phyloP scores from a whole-genome alignment of 2,888 invertebrate genomes.

The Neoscelio sp. region DNA sequence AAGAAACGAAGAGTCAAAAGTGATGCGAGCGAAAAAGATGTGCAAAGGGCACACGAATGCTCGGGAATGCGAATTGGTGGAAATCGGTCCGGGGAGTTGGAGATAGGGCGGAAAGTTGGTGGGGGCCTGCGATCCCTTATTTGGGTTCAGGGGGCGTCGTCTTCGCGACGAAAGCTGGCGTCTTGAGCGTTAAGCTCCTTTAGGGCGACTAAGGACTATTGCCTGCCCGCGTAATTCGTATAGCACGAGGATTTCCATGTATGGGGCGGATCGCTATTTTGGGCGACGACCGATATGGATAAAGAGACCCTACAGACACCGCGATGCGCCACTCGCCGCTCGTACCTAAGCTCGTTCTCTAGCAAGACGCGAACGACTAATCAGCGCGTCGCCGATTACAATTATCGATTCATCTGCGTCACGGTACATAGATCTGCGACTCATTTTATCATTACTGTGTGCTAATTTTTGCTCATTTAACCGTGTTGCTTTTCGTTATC shows the following conservation, averaged over 20 bases:
- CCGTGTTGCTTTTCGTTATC: too few relatives aligned
- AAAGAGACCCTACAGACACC: conserved; percentile 82
- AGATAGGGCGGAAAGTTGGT: conserved; percentile 55
- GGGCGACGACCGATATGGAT: conserved; percentile 82
- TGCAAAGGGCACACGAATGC: conserved; percentile 69
- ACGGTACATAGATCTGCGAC: conserved; percentile 69
- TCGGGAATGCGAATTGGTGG: conserved; percentile 64
- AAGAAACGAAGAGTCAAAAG: neutral
- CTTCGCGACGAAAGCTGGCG: conserved; percentile 72
- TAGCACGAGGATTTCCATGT: conserved; percentile 81
- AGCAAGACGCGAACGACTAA: conserved; percentile 75
- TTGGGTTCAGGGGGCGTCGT: conserved; percentile 80
- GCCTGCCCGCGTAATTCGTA: conserved; percentile 62
- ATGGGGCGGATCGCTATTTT: conserved; percentile 83
- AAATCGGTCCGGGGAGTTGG: conserved; percentile 19
- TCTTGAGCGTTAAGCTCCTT: conserved; percentile 71
- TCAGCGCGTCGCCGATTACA: conserved; percentile 47
- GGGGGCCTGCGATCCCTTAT: conserved; percentile 79
- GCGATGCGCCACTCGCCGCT: conserved; percentile 81
- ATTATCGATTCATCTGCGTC: conserved; percentile 29
- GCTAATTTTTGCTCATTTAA: too few relatives aligned
- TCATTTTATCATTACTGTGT: too few relatives aligned
- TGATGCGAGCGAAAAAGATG: conserved; percentile 1
- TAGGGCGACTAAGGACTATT: conserved; percentile 77
- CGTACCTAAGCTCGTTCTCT: conserved; percentile 74